Percentiles rank a stretch among this genome's conserved stretches.
Conservation (phyloP, 2,888 invertebrate species). For the Resseliella maxima region DNA sequence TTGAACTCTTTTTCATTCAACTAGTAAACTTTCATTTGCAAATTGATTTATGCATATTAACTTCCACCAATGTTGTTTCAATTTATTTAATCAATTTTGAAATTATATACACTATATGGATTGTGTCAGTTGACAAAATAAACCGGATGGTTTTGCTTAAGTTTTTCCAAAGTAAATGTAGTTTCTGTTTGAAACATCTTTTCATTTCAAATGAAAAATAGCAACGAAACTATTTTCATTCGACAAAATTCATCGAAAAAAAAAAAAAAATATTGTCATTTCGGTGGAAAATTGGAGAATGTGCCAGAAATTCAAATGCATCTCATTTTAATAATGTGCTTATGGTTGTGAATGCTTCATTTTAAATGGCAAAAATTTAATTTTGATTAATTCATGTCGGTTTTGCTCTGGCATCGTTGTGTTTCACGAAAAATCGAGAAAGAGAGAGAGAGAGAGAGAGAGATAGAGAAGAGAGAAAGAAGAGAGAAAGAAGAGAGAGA, state of each 20-base stretch:
- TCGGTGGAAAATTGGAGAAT: not conserved
- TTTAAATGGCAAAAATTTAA: conserved; percentile 2
- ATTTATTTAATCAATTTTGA: conserved; percentile 16
- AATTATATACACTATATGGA: too few relatives aligned
- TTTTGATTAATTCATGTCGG: conserved; percentile 40
- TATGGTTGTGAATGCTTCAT: not conserved
- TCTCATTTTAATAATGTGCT: conserved; percentile 13
- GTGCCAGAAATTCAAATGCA: not conserved
- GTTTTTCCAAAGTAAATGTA: conserved; percentile 82
- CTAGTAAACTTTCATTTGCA: not conserved
- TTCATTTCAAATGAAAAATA: too few relatives aligned
- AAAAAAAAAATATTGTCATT: not conserved
- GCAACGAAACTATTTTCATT: not conserved
- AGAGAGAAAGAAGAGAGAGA: too few relatives aligned
- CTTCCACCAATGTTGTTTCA: not conserved
- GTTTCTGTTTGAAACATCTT: too few relatives aligned
- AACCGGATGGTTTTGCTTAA: conserved; percentile 78
- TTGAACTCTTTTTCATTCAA: not conserved
- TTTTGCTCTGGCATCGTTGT: conserved; percentile 1
- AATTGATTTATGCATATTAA: conserved; percentile 38
- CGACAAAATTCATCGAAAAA: not conserved
- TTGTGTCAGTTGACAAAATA: too few relatives aligned
- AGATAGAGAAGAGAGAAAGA: too few relatives aligned
- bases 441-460: not conserved
- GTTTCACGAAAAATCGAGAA: not conserved